Base-by-base conservation (phyloP, 2,113 vertebrate genomes). In the Podocnemis expansa region DNA sequence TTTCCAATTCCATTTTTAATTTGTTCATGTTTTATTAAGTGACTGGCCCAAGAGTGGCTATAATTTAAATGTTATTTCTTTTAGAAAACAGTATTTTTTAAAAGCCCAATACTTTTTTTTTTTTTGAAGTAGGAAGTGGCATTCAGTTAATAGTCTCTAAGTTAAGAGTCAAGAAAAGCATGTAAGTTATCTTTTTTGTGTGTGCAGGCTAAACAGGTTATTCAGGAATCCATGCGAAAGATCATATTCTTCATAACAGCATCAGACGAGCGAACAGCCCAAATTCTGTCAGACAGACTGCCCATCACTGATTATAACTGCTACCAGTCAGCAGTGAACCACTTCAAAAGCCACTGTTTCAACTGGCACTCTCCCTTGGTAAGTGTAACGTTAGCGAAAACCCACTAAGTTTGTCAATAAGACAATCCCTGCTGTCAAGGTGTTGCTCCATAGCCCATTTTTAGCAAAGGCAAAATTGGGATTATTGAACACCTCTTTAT, bases 281-380 rank as follows among this genome's bases (percentile, higher is more conserved):
- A 94, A 67, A 95, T 99, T 19, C 91, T 99, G 67, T 96, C 97
- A 5, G 92, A 96, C 8, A 97, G 96, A 52, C 8, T 96, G 27
- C 96, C 95, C 2, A 98, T 99, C 92, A 97, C 80, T 3, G 97
- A 98, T 86, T 97, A 99, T 0, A 78, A 93, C 38, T 99, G 99
- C 95, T 99, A 99, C 97, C 96, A 97, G 93, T 85, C 93, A 1
- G 97, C 98, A 0, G 96, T 98, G 54, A 93, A 95, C 1, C 97
- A 99, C 97, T 99, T 98, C 98, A 99, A 98, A 95, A 82, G 92
- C 13, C 97, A 8, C 92, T 99, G 99, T 97, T 99, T 99, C 98
- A 99, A 99, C 98, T 99, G 99, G 99, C 99, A 99, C 94, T 94
- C 97, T 13, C 3, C 98, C 2, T 84, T 97, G 98, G 99, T 99